Evolutionary conservation across 1,140 invertebrate species (phyloP), one percentile per base, ranked within the genome.

Genomic region (Ceratina japonica): DNA sequence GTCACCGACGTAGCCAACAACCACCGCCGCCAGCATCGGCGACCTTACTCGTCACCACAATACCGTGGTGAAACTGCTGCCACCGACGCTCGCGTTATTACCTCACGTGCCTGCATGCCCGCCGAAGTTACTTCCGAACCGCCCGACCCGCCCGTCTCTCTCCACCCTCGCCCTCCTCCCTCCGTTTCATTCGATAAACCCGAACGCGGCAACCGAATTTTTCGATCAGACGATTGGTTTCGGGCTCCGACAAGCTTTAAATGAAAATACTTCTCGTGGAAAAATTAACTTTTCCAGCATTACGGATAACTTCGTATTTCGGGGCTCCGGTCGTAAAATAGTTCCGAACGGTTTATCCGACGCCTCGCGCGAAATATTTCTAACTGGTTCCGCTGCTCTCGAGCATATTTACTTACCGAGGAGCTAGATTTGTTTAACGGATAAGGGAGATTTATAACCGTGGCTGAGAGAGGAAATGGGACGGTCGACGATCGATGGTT

Each of bases 121-220:
- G 22, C 0, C 75, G 51, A 84, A 81, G 71, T 84, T 68, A 81
- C 82, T 79, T 75, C 62, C 24, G 71, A 73, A 12, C 49, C 22
- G 3, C 58, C 13, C 37, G 24, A 12, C 59, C 2, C 3, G 12
- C 54, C 31, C 16, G 0, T 13, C 16, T 18, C 27, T 13, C 20
- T 1, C 27, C n/a, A n/a, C n/a, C n/a, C n/a, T n/a, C n/a, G n/a
- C 15, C 24, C 18, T 24, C n/a, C 12, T 20, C 52, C 71, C 71
- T 64, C 72, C 72, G 79, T 82, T 79, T 77, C 72, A 82, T 82
- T 79, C 81, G 66, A 76, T 73, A 68, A 77, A 82, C 76, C 62
- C 72, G 66, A 27, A 58, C 64, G 62, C 66, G 61, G 63, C 76
- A 59, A 65, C 61, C 58, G 27, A 22, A 59, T 59, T n/a, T 59